These are phyloP conservation scores for Balearica regulorum DNA, from an alignment of 2,797 vertebrate genomes.

Conservation along the genomic window DNA sequence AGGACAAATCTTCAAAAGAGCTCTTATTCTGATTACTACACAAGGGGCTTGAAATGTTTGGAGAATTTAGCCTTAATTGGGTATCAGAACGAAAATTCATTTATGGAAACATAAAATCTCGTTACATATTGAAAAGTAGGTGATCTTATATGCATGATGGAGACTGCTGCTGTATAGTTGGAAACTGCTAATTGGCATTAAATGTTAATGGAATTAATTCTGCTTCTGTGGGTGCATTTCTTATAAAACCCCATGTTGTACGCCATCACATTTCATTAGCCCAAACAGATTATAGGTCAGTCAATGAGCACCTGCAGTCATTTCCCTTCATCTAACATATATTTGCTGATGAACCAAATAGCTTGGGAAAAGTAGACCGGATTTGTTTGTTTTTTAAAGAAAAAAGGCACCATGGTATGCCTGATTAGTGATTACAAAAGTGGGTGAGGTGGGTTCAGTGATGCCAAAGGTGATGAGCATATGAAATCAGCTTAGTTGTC, in stretches of 20 bases:
- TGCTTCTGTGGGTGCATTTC: background rate
- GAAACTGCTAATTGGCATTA: conserved; percentile 51
- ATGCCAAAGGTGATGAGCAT: background rate
- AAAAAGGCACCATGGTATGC: background rate
- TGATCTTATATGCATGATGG: background rate
- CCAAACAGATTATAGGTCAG: background rate
- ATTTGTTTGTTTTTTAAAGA: background rate
- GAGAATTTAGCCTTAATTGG: conserved; percentile 33
- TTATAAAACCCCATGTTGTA: background rate
- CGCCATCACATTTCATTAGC: conserved; percentile 19
- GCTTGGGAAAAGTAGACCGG: background rate
- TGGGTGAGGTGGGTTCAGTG: background rate
- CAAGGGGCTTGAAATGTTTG: background rate
- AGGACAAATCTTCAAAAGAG: conserved; percentile 23
- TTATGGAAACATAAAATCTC: conserved; percentile 16
- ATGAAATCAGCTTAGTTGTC: background rate
- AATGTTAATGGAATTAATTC: conserved; percentile 55
- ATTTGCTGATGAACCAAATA: background rate
- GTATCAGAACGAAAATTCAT: background rate
- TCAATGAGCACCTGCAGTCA: background rate
- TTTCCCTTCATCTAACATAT: background rate
- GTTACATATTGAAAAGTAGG: conserved; percentile 36
- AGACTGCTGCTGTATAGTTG: background rate
- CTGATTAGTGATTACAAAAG: background rate
- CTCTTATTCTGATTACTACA: background rate